Base-by-base conservation (phyloP, 1,140 invertebrate species). In the Pinna nobilis region DNA sequence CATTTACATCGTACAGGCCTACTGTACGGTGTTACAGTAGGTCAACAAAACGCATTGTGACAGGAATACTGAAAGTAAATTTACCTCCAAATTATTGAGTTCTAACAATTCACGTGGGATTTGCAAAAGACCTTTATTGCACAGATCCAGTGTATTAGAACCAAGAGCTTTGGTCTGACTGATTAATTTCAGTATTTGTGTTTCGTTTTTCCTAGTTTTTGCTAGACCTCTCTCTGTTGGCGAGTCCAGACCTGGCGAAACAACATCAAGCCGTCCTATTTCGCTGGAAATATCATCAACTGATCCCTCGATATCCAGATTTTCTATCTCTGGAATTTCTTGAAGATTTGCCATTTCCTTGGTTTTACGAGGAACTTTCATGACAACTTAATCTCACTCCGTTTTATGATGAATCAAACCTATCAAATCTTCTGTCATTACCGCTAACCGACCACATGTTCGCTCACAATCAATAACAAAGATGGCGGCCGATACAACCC, bases 101-200 rank as follows among this genome's bases (percentile, higher is more conserved):
- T 86, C 74, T 23, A 85, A 70, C n/a, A 88, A 47, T 77, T 85
- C 85, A n/a, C 78, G 72, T 11, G 87, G 87, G 65, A 88, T 77
- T 41, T 79, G 70, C 23, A 77, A 59, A 18, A 88, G 51, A 47
- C 78, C 77, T 61, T 84, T 85, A 53, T 79, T 61, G 63, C 82
- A 82, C 13, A 88, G 66, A 73, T 88, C 87, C 23, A 87, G 28
- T 13, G 82, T 83, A 65, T 82, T 83, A 25, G 81, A 74, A 18
- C 80, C 78, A 28, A 81, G 63, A 13, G 74, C 72, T 61, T 75
- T 72, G 23, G 80, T 67, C 70, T 83, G 73, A 63, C 68, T 67
- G 33, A 88, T 88, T 32, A 82, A 74, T 65, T 66, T 74, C 30
- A 84, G 53, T 20, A 86, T 80, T 37, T 66, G 25, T 20, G 82